phyloP scores from a whole-genome alignment of 2,888 invertebrate genomes.

The Mantis religiosa region DNA sequence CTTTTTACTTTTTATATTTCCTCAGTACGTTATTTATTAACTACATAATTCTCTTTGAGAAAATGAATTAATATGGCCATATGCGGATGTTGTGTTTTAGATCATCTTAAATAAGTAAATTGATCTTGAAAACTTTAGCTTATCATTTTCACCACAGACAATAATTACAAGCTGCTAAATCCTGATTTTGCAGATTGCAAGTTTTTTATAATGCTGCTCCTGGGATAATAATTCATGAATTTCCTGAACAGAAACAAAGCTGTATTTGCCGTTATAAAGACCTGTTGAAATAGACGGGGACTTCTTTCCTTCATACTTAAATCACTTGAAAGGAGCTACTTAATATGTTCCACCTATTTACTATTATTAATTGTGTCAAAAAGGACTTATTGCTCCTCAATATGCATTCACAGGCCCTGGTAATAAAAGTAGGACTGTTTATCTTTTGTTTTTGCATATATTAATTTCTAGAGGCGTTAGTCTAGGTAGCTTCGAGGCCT shows the following conservation, averaged over 20 bases:
- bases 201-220: background rate
- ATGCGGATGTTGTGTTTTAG: background rate
- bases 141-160: background rate
- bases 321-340: background rate
- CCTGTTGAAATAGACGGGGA: background rate
- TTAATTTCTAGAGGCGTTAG: background rate
- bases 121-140: background rate
- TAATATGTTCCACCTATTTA: too few species aligned
- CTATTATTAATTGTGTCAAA: too few species aligned
- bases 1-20: too few species aligned
- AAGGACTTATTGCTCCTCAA: too few species aligned
- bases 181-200: fast-evolving
- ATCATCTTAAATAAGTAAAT: background rate
- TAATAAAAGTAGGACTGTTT: background rate
- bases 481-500: background rate
- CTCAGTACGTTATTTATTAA: too few species aligned
- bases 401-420: background rate
- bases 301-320: background rate
- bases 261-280: background rate
- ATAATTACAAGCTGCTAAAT: background rate
- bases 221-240: background rate
- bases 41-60: background rate
- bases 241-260: too few species aligned
- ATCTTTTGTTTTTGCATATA: background rate
- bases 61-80: background rate